These are phyloP conservation scores for Holotrichia oblita DNA, from an alignment of 1,140 invertebrate species.

Conservation along the genomic window DNA sequence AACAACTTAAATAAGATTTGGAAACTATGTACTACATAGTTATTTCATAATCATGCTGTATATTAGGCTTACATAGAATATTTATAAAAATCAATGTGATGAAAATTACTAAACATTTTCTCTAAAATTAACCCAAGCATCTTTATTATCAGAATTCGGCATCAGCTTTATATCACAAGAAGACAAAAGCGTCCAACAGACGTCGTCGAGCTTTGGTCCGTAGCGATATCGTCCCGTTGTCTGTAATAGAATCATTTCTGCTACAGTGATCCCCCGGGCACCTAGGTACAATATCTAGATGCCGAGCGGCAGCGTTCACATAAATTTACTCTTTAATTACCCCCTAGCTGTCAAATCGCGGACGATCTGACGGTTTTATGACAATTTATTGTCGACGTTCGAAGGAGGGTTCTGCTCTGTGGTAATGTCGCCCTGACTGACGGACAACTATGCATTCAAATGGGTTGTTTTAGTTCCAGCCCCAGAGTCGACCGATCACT, in stretches of 20 bases:
- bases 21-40: too few species aligned
- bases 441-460: slow-evolving; percentile 76
- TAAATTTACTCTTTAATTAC: slow-evolving; percentile 76
- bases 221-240: slow-evolving; percentile 23
- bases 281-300: slow-evolving; percentile 54
- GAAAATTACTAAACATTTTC: slow-evolving; percentile 26
- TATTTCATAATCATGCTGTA: too few species aligned
- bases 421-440: slow-evolving; percentile 71
- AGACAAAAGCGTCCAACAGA: slow-evolving; percentile 32
- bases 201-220: slow-evolving; percentile 5
- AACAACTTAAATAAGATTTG: too few species aligned
- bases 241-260: slow-evolving; percentile 45
- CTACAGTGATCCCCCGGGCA: slow-evolving; percentile 43
- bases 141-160: slow-evolving; percentile 9
- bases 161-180: slow-evolving; percentile 27
- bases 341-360: slow-evolving; percentile 71
- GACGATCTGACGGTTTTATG: slow-evolving; percentile 75
- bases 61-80: too few species aligned
- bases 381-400: slow-evolving; percentile 70
- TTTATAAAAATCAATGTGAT: slow-evolving; percentile 1
- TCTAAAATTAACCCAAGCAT: slow-evolving; percentile 13
- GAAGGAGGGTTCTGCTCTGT: slow-evolving; percentile 63
- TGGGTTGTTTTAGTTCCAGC: slow-evolving; percentile 68
- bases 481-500: slow-evolving; percentile 34
- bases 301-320: slow-evolving; percentile 61